These are phyloP conservation scores for Sitta carolinensis DNA, from an alignment of 2,797 vertebrate genomes.

Conservation along the genomic window DNA sequence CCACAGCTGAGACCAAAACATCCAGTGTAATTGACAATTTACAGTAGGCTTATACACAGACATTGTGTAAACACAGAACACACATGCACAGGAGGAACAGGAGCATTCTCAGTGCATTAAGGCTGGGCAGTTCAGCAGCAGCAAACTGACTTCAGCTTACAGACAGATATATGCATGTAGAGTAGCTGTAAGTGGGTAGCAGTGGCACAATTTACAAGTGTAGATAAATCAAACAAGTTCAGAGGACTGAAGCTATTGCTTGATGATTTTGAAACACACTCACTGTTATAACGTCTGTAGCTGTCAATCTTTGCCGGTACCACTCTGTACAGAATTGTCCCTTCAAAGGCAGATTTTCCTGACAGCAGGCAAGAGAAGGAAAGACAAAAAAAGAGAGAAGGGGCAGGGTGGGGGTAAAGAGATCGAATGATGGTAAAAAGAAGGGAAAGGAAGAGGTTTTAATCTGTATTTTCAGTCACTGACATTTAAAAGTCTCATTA, in stretches of 20 bases:
- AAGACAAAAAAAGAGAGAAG: conserved; percentile 68
- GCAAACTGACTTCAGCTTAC: conserved; percentile 67
- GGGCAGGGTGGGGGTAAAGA: conserved; percentile 52
- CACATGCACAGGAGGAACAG: conserved; percentile 26
- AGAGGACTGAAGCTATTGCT: conserved; percentile 67
- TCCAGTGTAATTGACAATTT: neutral
- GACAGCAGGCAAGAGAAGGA: conserved; percentile 79
- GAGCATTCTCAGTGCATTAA: conserved; percentile 49
- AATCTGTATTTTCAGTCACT: conserved; percentile 72
- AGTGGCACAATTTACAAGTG: conserved; percentile 46
- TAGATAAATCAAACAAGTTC: conserved; percentile 65
- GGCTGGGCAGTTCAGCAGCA: conserved; percentile 61
- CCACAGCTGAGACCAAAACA: neutral
- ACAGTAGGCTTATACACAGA: neutral
- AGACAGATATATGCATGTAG: conserved; percentile 43
- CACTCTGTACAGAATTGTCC: conserved; percentile 81
- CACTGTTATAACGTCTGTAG: conserved; percentile 85
- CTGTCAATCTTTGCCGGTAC: conserved; percentile 80
- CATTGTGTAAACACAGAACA: neutral
- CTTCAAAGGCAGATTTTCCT: conserved; percentile 84
- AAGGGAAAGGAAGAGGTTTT: conserved; percentile 80
- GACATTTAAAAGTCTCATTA: conserved; percentile 60
- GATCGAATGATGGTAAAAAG: conserved; percentile 75
- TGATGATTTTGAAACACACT: conserved; percentile 75
- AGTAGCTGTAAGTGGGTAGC: conserved; percentile 64